phyloP scores from a whole-genome alignment of 2,888 invertebrate genomes.

The Cheilosia soror region DNA sequence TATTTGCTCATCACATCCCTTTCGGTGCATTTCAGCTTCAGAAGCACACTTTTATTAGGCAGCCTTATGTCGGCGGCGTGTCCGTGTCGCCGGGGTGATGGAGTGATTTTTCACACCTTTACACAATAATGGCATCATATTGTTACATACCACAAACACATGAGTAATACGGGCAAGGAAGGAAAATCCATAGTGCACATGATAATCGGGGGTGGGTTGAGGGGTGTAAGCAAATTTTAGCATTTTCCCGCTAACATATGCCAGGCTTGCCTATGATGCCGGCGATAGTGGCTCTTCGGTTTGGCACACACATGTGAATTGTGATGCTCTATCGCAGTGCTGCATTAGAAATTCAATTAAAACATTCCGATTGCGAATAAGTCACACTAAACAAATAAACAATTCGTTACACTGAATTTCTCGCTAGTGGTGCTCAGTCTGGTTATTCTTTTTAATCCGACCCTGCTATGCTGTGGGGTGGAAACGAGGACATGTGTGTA shows the following conservation, averaged over 20 bases:
- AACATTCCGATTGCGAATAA: slow-evolving; percentile 74
- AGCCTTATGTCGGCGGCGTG: slow-evolving; percentile 11
- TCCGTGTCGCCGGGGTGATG: not conserved
- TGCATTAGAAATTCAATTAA: slow-evolving; percentile 75
- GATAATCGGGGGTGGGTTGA: slow-evolving; percentile 32
- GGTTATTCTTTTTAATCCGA: slow-evolving; percentile 30
- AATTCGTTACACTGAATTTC: slow-evolving; percentile 72
- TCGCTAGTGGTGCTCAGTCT: slow-evolving; percentile 37
- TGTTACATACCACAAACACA: slow-evolving; percentile 60
- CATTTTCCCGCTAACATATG: slow-evolving; percentile 47
- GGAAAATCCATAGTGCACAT: slow-evolving; percentile 18
- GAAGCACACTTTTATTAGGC: slow-evolving; percentile 62
- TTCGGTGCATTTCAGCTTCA: slow-evolving; percentile 49
- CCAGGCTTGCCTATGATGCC: slow-evolving; percentile 4
- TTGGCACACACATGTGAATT: slow-evolving; percentile 64
- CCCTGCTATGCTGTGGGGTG: not conserved
- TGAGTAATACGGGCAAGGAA: slow-evolving; percentile 11
- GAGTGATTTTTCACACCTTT: slow-evolving; percentile 73
- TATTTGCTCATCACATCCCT: slow-evolving; percentile 36
- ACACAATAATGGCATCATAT: slow-evolving; percentile 54
- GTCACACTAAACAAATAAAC: slow-evolving; percentile 74
- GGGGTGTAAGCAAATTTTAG: slow-evolving; percentile 35
- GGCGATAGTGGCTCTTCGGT: slow-evolving; percentile 21
- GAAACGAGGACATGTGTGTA: slow-evolving; percentile 26
- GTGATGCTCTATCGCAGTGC: slow-evolving; percentile 27